Base-by-base conservation (phyloP, 1,140 invertebrate species). In the Bicyclus anynana region DNA sequence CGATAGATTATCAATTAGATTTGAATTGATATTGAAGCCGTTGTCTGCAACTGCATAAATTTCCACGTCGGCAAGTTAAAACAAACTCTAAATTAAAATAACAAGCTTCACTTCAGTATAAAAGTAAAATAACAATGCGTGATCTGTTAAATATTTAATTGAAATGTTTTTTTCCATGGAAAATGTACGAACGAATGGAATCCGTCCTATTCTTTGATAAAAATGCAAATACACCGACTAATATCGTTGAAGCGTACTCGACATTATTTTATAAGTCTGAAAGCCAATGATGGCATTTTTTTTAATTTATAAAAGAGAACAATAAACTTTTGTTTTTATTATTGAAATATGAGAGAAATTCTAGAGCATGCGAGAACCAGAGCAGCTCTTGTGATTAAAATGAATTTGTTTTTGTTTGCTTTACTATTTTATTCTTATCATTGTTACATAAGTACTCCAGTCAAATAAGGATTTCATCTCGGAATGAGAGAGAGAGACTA, bases 311-410 rank as follows among this genome's bases (percentile, higher is more conserved):
- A 17, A 40, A 17, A 2, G 37, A 17, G 6, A 14, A 40, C 37
- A 40, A 40, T 40, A 40, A 16, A 17, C 14, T 40, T 40, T 40
- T 40, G 37, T 40, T 5, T 33, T 1, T n/a, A 33, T 40, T 17
- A 40, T 40, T 40, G 37, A 40, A 40, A 40, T 9, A 40, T 40
- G 37, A 40, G 37, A 40, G 6, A 17, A 40, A 40, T 17, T 40
- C 13, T 17, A 40, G 37, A 40, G 35, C 35, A 38, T 17, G 35
- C 35, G 4, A 38, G 35, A 38, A 16, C 4, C 33, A 14, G 16
- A 4, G n/a, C 35, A 3, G 16, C 10, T 35, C 12, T 35, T 2
- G 3, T 35, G 2, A 12, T 38, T 2, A 38, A n/a, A 5, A 13
- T 38, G 13, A 38, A 14, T 38, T 38, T 2, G 27, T 29, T 29